A percentile compares a stretch with the other conserved stretches of the same genome.
These are phyloP conservation scores for Sterrhoptilus dennistouni DNA, from an alignment of 2,113 vertebrate genomes.

Conservation along the genomic window DNA sequence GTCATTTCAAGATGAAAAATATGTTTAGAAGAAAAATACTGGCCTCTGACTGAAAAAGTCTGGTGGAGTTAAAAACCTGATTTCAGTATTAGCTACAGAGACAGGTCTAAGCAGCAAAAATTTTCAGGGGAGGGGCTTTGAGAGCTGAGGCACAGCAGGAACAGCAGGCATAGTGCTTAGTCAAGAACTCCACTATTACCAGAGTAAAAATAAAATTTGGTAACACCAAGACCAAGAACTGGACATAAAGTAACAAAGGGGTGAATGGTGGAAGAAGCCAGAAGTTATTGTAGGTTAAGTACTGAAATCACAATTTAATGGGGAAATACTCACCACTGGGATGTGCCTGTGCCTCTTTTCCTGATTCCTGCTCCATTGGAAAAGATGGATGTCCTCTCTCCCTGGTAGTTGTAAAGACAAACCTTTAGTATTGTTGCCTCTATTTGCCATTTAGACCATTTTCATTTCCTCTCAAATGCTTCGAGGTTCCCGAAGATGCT, in stretches of 20 bases:
- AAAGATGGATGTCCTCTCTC: not conserved
- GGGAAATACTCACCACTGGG: not conserved
- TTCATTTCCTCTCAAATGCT: not conserved
- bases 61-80: not conserved
- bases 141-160: not conserved
- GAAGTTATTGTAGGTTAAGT: not conserved
- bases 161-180: not conserved
- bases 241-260: not conserved
- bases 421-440: not conserved
- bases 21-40: not conserved
- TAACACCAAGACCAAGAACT: not conserved
- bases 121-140: not conserved
- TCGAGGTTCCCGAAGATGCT: not conserved
- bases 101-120: not conserved
- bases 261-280: not conserved
- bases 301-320: accelerated
- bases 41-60: not conserved
- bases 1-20: not conserved
- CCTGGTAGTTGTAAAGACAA: not conserved
- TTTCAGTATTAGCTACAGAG: not conserved
- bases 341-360: not conserved
- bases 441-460: not conserved
- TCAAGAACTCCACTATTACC: not conserved
- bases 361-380: not conserved
- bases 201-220: not conserved